Conservation (phyloP, 2,888 invertebrate genomes). For the Acrobasis suavella region DNA sequence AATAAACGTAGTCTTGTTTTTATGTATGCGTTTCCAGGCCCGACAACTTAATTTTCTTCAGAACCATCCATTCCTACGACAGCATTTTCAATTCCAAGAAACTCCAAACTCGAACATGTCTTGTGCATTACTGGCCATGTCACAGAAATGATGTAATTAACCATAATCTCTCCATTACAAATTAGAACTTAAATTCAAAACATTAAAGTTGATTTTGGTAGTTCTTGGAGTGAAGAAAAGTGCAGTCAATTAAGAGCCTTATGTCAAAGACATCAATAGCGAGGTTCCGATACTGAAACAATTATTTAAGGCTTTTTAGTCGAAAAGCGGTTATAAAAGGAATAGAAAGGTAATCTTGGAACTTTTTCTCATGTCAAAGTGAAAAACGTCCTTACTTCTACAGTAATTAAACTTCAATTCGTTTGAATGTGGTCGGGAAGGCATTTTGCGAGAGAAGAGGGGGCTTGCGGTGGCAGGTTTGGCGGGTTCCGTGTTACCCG, state of each 20-base stretch:
- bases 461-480: slow-evolving; percentile 67
- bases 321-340: slow-evolving; percentile 57
- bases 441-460: slow-evolving; percentile 71
- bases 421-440: slow-evolving; percentile 34
- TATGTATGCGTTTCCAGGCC: slow-evolving; percentile 52
- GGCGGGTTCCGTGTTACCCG: slow-evolving; percentile 80
- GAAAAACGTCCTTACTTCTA: slow-evolving; percentile 31
- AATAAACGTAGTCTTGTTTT: slow-evolving; percentile 43
- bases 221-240: slow-evolving; percentile 29
- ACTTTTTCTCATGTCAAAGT: slow-evolving; percentile 23
- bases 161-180: slow-evolving; percentile 24
- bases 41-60: slow-evolving; percentile 66
- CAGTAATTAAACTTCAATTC: slow-evolving; percentile 37
- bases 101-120: slow-evolving; percentile 59
- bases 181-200: slow-evolving; percentile 25
- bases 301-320: slow-evolving; percentile 59
- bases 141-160: slow-evolving; percentile 42
- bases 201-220: slow-evolving; percentile 28
- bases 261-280: slow-evolving; percentile 57
- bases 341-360: slow-evolving; percentile 57
- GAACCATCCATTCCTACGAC: slow-evolving; percentile 49
- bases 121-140: slow-evolving; percentile 57
- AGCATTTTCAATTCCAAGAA: slow-evolving; percentile 66
- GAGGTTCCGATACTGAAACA: slow-evolving; percentile 63
- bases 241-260: slow-evolving; percentile 62